Conservation (phyloP, 2,888 invertebrate genomes). For the Laothoe populi region DNA sequence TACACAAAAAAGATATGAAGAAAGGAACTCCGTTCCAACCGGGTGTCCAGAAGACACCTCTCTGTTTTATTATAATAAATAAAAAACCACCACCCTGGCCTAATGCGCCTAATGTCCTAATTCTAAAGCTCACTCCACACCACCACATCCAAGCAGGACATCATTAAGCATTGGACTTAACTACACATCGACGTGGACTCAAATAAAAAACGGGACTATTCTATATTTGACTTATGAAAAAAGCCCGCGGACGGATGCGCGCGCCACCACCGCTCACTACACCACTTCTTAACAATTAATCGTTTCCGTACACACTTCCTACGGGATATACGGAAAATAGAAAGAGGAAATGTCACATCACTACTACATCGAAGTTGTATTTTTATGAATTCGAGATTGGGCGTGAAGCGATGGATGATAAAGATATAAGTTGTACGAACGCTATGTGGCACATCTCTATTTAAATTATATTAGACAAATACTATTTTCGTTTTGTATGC, state of each 20-base stretch:
- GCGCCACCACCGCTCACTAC: slow-evolving; percentile 57
- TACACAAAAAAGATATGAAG: too few species aligned
- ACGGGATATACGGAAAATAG: slow-evolving; percentile 41
- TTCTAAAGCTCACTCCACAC: slow-evolving; percentile 43
- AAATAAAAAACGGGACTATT: slow-evolving; percentile 53
- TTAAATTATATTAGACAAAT: too few species aligned
- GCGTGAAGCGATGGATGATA: background rate
- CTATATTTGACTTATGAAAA: slow-evolving; percentile 58
- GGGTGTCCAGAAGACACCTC: too few species aligned
- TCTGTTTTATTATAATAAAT: too few species aligned
- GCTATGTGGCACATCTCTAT: too few species aligned
- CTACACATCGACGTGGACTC: slow-evolving; percentile 50
- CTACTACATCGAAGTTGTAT: slow-evolving; percentile 36
- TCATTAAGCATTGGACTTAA: slow-evolving; percentile 66
- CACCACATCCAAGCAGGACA: slow-evolving; percentile 56
- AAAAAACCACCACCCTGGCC: too few species aligned
- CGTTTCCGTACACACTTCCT: slow-evolving; percentile 60
- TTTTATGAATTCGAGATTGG: slow-evolving; percentile 1
- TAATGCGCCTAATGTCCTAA: too few species aligned
- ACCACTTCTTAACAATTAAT: slow-evolving; percentile 70
- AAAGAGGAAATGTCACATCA: slow-evolving; percentile 51
- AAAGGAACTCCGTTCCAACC: too few species aligned
- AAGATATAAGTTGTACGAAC: background rate
- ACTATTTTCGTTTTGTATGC: too few species aligned
- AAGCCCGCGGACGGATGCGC: slow-evolving; percentile 53